phyloP scores from a whole-genome alignment of 2,888 invertebrate species.

The Chloroclysta siterata region DNA sequence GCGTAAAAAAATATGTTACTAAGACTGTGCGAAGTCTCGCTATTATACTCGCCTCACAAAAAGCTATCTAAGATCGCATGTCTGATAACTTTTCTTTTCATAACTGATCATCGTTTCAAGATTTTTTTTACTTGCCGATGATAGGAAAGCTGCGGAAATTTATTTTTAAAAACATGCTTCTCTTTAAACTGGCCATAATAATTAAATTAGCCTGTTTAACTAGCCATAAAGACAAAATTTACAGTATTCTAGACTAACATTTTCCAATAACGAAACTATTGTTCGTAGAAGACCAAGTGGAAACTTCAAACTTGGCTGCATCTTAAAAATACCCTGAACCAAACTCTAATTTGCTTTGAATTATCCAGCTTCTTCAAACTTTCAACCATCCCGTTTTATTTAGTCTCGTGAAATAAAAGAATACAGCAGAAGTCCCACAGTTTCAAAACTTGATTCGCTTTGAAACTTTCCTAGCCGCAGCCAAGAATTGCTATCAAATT shows the following conservation, averaged over 20 bases:
- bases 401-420: conserved; percentile 25
- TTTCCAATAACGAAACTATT: background rate
- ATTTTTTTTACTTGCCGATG: too few species aligned
- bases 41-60: too few species aligned
- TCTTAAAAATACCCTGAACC: conserved; percentile 10
- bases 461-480: conserved; percentile 19
- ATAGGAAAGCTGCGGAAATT: too few species aligned
- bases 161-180: too few species aligned
- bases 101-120: too few species aligned
- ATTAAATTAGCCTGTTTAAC: too few species aligned
- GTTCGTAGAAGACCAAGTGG: background rate
- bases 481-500: conserved; percentile 23
- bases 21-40: too few species aligned
- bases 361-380: conserved; percentile 28
- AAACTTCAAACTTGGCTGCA: conserved; percentile 15
- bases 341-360: conserved; percentile 38
- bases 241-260: background rate
- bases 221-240: background rate
- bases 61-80: too few species aligned
- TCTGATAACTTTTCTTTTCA: too few species aligned
- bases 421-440: conserved; percentile 18
- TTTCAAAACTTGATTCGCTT: conserved; percentile 23
- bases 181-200: too few species aligned
- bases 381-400: conserved; percentile 24
- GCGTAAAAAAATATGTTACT: too few species aligned